A percentile compares a stretch with the other conserved stretches of the same genome.
Conservation (phyloP, 2,113 vertebrate species). For the Enhydra lutris region DNA sequence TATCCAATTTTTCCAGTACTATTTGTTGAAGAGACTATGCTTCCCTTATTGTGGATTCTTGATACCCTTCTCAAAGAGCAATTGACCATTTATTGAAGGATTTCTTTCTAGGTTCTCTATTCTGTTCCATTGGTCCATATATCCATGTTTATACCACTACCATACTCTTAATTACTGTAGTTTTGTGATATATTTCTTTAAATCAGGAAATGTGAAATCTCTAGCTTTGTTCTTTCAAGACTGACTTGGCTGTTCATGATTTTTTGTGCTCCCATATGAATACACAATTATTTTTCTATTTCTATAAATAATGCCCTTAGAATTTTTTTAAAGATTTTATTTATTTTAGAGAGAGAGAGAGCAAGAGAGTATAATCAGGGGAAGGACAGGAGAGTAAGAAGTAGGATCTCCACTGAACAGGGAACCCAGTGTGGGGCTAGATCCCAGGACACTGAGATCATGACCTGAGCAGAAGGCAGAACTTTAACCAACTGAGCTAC, state of each 20-base stretch:
- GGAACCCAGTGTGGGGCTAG: background rate
- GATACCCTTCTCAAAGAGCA: background rate
- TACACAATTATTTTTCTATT: background rate
- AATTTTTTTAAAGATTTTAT: background rate
- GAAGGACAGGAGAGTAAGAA: background rate
- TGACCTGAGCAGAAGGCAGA: background rate
- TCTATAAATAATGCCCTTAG: background rate
- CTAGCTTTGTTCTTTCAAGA: background rate
- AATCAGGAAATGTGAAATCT: background rate
- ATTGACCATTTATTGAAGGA: background rate
- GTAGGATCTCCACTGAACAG: background rate
- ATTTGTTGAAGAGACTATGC: background rate
- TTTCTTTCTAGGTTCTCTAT: background rate
- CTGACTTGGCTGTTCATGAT: background rate
- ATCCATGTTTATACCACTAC: background rate
- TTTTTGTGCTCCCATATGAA: background rate
- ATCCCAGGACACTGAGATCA: background rate
- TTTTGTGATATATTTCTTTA: background rate
- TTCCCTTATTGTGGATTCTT: background rate
- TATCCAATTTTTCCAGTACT: background rate
- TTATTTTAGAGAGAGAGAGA: background rate
- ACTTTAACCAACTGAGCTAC: background rate
- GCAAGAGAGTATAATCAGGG: background rate
- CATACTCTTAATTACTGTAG: background rate
- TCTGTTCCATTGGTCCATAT: background rate